Conservation (phyloP, 2,888 invertebrate species). For the Listrodromus nycthemerus region DNA sequence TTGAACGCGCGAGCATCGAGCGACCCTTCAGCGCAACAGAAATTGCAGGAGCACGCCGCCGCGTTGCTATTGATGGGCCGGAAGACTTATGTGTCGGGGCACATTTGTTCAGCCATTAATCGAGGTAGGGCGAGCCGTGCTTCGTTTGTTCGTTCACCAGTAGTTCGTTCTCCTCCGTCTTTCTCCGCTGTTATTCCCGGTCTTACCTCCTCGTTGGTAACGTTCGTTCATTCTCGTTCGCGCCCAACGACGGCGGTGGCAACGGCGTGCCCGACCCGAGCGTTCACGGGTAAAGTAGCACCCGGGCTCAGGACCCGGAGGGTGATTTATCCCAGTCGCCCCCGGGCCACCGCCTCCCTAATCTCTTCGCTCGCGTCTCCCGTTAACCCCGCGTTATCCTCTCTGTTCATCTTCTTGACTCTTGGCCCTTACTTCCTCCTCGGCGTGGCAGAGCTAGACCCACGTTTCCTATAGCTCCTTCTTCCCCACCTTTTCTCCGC, state of each 20-base stretch:
- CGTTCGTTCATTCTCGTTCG: slow-evolving; percentile 44
- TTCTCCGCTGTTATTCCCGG: slow-evolving; percentile 40
- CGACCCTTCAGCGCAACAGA: slow-evolving; percentile 43
- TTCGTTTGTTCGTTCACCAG: slow-evolving; percentile 42
- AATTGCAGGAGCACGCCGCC: slow-evolving; percentile 53
- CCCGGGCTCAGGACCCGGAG: slow-evolving; percentile 67
- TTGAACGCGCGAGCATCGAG: slow-evolving; percentile 21
- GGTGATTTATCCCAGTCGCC: slow-evolving; percentile 76
- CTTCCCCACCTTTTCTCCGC: slow-evolving; percentile 14
- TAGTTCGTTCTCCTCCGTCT: slow-evolving; percentile 43
- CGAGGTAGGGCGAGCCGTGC: slow-evolving; percentile 57
- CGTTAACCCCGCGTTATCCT: slow-evolving; percentile 74
- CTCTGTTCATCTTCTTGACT: slow-evolving; percentile 76
- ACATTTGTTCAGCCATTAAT: slow-evolving; percentile 75
- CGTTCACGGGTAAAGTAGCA: slow-evolving; percentile 69
- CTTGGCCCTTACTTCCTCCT: slow-evolving; percentile 70
- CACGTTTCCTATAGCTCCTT: slow-evolving; percentile 24
- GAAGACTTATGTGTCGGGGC: slow-evolving; percentile 72
- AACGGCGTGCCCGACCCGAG: slow-evolving; percentile 43
- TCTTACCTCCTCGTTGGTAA: slow-evolving; percentile 43
- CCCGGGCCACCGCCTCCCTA: slow-evolving; percentile 76
- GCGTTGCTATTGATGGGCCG: slow-evolving; percentile 71
- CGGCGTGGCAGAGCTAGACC: slow-evolving; percentile 34
- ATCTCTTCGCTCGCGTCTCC: slow-evolving; percentile 74
- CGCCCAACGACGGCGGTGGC: slow-evolving; percentile 28